Percentiles rank a stretch among this genome's conserved stretches.
phyloP scores from a whole-genome alignment of 2,888 invertebrate species.

The Omphaloscelis lunosa region DNA sequence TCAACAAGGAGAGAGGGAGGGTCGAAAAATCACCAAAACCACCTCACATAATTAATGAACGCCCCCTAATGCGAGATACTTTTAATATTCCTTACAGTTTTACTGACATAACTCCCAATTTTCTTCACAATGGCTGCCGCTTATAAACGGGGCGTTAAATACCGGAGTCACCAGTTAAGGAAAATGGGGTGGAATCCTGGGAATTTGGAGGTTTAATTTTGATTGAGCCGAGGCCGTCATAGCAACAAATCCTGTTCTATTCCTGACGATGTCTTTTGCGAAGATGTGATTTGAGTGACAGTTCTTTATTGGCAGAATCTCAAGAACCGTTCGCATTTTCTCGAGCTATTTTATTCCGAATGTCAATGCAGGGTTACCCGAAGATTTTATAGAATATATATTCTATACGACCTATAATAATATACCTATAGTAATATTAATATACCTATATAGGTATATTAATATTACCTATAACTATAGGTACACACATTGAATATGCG shows the following conservation, averaged over 20 bases:
- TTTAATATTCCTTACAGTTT: slow-evolving; percentile 4
- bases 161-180: slow-evolving; percentile 8
- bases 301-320: slow-evolving; percentile 37
- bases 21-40: too few relatives aligned
- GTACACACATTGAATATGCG: neutral
- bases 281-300: slow-evolving; percentile 39
- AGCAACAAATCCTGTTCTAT: slow-evolving; percentile 17
- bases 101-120: neutral
- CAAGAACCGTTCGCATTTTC: slow-evolving; percentile 12
- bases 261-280: slow-evolving; percentile 1
- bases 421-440: too few relatives aligned
- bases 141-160: slow-evolving; percentile 23
- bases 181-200: slow-evolving; percentile 8
- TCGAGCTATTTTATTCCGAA: slow-evolving; percentile 13
- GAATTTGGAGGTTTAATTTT: slow-evolving; percentile 18
- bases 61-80: neutral
- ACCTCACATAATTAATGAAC: too few relatives aligned
- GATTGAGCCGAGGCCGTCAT: slow-evolving; percentile 28
- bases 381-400: neutral
- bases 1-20: too few relatives aligned
- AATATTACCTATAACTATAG: neutral
- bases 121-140: slow-evolving; percentile 31
- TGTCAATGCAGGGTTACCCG: neutral
- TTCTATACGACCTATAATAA: too few relatives aligned
- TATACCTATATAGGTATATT: neutral